These are phyloP conservation scores for Candidula unifasciata DNA, from an alignment of 2,888 invertebrate species.

Conservation along the genomic window DNA sequence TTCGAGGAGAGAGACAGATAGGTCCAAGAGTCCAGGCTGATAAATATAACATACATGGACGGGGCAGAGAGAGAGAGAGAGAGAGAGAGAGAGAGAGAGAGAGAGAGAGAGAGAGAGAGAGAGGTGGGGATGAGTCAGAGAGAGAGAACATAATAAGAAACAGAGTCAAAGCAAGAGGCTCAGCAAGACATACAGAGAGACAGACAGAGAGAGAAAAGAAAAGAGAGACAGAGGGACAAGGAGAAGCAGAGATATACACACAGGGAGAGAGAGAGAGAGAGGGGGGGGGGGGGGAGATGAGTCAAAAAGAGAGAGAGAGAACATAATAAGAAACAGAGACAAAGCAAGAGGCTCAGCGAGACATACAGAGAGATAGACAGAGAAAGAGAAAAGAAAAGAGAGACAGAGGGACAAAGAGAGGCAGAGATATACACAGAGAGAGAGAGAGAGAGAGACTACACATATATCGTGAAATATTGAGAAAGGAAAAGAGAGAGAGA, in stretches of 20 bases:
- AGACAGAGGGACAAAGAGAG: no score
- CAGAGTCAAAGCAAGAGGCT: neutral
- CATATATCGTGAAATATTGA: no score
- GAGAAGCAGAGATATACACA: no score
- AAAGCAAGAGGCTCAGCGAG: slow-evolving; percentile 13
- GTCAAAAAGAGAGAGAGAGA: neutral
- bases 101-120: neutral
- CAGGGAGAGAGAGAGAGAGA: slow-evolving; percentile 24
- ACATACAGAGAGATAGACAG: slow-evolving; percentile 14
- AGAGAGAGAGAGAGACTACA: no score
- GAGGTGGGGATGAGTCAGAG: no score
- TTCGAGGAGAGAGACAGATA: neutral
- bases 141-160: no score
- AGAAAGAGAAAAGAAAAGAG: neutral
- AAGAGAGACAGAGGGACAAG: neutral
- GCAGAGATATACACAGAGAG: no score
- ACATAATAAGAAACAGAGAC: neutral
- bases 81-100: slow-evolving; percentile 33
- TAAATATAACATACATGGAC: neutral
- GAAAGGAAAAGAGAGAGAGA: no score
- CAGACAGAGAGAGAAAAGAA: neutral
- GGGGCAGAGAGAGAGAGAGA: slow-evolving; percentile 10
- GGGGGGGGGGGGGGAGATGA: slow-evolving; percentile 17
- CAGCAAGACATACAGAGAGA: neutral
- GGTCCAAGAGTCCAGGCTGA: neutral